Conservation (phyloP, 2,888 invertebrate genomes). For the Acanthoscelides obtectus region DNA sequence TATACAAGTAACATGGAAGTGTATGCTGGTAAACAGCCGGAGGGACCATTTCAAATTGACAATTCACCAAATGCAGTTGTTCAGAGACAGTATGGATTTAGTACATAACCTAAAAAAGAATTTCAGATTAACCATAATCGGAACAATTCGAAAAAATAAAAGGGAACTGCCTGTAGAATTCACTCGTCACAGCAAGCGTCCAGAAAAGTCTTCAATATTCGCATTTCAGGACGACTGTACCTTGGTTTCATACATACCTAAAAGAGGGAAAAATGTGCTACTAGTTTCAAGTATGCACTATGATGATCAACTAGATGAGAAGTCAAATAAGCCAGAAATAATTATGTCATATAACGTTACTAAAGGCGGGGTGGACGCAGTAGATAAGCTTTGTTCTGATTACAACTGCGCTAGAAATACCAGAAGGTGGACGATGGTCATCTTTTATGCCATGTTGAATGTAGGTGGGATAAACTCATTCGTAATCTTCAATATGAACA, state of each 20-base stretch:
- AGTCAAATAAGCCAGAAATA: constrained; percentile 1
- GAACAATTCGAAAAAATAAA: background rate
- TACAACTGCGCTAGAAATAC: background rate
- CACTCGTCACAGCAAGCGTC: background rate
- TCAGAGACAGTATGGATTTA: background rate
- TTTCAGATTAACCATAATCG: background rate
- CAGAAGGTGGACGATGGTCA: background rate
- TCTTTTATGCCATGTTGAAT: background rate
- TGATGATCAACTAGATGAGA: background rate
- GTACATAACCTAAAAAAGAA: background rate
- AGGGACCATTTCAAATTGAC: background rate
- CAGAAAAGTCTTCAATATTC: background rate
- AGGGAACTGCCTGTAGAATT: background rate
- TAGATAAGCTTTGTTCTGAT: background rate
- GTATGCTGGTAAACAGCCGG: background rate
- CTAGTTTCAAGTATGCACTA: background rate
- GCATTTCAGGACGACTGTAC: background rate
- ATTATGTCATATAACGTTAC: constrained; percentile 4
- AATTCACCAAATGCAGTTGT: background rate
- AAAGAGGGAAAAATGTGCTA: background rate
- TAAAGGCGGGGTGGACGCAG: background rate
- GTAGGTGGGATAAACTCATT: constrained; percentile 4
- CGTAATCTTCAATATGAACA: background rate
- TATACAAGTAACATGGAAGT: background rate
- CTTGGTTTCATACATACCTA: background rate